Percentiles rank a stretch among this genome's conserved stretches.
Evolutionary conservation across 2,888 invertebrate species (phyloP).

Genomic region (Anodontia alba): DNA sequence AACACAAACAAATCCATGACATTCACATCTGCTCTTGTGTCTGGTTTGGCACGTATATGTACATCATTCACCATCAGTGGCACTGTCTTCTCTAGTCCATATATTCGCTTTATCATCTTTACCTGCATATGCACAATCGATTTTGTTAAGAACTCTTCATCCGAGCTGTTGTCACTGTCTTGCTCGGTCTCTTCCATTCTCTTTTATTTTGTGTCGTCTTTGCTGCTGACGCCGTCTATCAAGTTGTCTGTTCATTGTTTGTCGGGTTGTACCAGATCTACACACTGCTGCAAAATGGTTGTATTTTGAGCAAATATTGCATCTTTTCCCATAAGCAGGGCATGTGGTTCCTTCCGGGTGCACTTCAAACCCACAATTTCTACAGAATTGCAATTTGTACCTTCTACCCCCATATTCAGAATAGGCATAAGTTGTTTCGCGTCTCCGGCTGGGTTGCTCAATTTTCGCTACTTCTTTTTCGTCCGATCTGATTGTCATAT

Average conservation of each 20-base stretch:
- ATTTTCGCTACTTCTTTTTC: too few species aligned
- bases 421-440: neutral
- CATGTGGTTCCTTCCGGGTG: neutral
- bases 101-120: neutral
- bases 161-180: slow-evolving; percentile 1
- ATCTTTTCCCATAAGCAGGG: too few species aligned
- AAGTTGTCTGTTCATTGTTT: neutral
- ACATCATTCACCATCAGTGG: too few species aligned
- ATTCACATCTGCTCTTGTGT: slow-evolving; percentile 15
- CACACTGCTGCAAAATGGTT: too few species aligned
- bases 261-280: too few species aligned
- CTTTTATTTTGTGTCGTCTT: neutral
- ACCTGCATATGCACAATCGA: neutral
- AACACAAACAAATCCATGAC: too few species aligned
- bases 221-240: neutral
- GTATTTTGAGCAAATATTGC: too few species aligned
- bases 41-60: neutral
- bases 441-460: neutral
- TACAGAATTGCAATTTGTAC: too few species aligned
- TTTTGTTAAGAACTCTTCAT: too few species aligned
- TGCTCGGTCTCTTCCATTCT: neutral
- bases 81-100: too few species aligned
- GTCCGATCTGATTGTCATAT: neutral
- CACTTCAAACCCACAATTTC: too few species aligned
- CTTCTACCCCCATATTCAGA: neutral